Evolutionary conservation across 2,888 invertebrate genomes (phyloP).

Genomic region (Tipula unca): DNA sequence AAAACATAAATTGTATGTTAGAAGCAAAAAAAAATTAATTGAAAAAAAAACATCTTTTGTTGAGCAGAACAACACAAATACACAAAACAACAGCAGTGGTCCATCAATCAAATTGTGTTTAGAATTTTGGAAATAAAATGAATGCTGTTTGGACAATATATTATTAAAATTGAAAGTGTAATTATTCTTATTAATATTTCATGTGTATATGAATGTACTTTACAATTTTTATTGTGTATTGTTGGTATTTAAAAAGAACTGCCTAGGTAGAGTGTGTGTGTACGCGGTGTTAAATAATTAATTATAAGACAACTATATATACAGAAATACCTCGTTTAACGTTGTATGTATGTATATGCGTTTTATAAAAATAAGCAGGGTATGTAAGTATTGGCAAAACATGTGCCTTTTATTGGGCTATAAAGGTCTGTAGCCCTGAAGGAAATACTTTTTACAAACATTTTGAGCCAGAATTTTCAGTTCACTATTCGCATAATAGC

Average conservation of each 20-base stretch:
- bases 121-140: not conserved
- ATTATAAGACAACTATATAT: not conserved
- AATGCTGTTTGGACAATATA: not conserved
- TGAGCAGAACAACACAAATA: not conserved
- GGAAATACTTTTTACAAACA: too few species aligned
- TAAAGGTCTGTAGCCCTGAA: too few species aligned
- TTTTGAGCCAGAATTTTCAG: too few species aligned
- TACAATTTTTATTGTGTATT: not conserved
- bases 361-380: too few species aligned
- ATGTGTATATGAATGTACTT: not conserved
- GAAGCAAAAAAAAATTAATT: not conserved
- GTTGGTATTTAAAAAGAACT: not conserved
- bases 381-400: too few species aligned
- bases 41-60: not conserved
- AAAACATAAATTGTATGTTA: not conserved
- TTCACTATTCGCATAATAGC: too few species aligned
- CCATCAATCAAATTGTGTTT: not conserved
- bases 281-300: not conserved
- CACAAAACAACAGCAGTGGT: conserved; percentile 8
- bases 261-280: not conserved
- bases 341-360: not conserved
- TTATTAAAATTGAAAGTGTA: not conserved
- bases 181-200: not conserved
- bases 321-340: not conserved
- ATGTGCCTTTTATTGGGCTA: too few species aligned